Percentiles rank a stretch among this genome's conserved stretches.
Conservation (phyloP, 2,113 vertebrate species). For the Pollachius pollachius region DNA sequence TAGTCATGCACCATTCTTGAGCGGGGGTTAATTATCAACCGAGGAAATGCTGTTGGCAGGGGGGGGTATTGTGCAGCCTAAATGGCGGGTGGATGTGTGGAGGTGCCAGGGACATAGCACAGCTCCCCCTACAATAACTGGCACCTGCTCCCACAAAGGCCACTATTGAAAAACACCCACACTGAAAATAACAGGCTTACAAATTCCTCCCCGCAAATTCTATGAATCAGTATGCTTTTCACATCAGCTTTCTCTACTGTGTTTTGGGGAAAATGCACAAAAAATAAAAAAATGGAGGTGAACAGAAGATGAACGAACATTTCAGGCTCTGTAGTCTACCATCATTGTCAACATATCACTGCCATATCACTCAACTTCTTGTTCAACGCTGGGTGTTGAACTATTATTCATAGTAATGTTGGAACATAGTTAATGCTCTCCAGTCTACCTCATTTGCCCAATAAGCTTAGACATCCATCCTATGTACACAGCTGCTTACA, state of each 20-base stretch:
- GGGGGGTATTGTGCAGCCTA: constrained; percentile 60
- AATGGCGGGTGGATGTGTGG: constrained; percentile 50
- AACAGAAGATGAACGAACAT: no score
- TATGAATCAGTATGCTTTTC: constrained; percentile 8
- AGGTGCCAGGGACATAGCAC: constrained; percentile 28
- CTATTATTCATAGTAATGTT: no score
- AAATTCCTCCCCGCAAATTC: constrained; percentile 8
- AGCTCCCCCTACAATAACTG: constrained; percentile 34
- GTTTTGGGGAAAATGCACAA: not conserved
- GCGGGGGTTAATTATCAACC: constrained; percentile 52
- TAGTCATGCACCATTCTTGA: constrained; percentile 30
- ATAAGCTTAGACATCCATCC: no score
- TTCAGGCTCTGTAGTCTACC: no score
- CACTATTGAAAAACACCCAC: constrained; percentile 35
- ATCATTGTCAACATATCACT: no score
- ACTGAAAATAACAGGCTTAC: constrained; percentile 32
- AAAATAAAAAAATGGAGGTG: not conserved
- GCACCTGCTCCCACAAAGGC: constrained; percentile 38
- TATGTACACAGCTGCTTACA: no score
- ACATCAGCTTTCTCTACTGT: not conserved
- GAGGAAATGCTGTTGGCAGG: constrained; percentile 54
- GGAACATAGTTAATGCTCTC: no score
- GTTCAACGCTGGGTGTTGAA: no score
- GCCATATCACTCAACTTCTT: no score
- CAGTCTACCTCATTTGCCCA: no score